Base-by-base conservation (phyloP, 2,888 invertebrate species). In the Hydraecia micacea region DNA sequence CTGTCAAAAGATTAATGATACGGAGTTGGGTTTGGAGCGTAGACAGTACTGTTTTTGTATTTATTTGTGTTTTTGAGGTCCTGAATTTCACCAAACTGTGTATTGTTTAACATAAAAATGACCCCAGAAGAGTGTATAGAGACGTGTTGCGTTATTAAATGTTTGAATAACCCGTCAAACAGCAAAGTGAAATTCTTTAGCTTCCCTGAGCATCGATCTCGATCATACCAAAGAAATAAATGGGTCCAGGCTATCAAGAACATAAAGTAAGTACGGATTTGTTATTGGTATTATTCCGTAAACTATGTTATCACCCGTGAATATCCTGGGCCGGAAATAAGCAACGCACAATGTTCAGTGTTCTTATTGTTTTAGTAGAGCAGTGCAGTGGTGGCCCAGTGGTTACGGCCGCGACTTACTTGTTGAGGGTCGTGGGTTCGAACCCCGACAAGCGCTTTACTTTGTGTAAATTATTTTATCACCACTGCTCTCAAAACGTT, bases 101-200 rank as follows among this genome's bases (percentile, higher is more conserved):
- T n/a, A 55, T 21, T 70, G 9, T 3, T 2, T 39, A 21, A 7
- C 0, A n/a, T 36, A 52, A 55, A 70, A 39, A 80, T 83, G 80
- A 13, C 8, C 46, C 4, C 46, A 81, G 36, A n/a, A 21, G 9
- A 28, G 2, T 5, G 8, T 69, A 0, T 6, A 32, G 7, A 42
- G 9, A 15, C 13, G 13, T 83, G 83, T 28, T 83, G 86, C 65
- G n/a, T 83, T 39, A 15, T 21, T 8, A 52, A 58, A 21, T 83
- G 83, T 36, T 1, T 0, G 18, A 85, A 85, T 42, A 77, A 66
- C 0, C 21, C 42, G 8, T 11, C 9, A 21, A 81, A 81, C 11
- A 69, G 69, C n/a, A 15, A 65, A 25, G 63, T 65, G 7, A n/a
- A n/a, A 8, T 81, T 85, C 13, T 71, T 52, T 32, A 36, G n/a